phyloP scores from a whole-genome alignment of 2,888 invertebrate genomes.

The Sinhomidia bicolor region DNA sequence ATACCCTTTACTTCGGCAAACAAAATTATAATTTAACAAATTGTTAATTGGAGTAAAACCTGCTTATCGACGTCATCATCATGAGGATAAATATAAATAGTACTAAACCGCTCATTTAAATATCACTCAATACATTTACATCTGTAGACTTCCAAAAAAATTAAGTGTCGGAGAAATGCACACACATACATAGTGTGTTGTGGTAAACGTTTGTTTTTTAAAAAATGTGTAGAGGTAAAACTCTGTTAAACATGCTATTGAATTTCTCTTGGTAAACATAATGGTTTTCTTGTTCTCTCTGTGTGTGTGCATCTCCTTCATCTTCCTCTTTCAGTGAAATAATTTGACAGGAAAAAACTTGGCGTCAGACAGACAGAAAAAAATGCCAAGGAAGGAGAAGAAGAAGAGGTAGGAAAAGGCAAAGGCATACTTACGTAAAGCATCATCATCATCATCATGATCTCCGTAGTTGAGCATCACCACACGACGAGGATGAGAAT shows the following conservation, averaged over 20 bases:
- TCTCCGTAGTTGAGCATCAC: constrained; percentile 14
- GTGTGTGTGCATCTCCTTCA: constrained; percentile 11
- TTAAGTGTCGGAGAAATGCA: background rate
- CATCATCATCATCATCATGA: background rate
- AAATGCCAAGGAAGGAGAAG: background rate
- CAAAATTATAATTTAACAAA: constrained; percentile 4
- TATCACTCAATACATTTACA: background rate
- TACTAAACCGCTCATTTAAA: background rate
- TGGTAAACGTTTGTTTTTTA: too few species aligned
- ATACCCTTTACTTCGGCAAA: background rate
- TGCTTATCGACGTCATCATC: too few species aligned
- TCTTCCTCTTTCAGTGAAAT: constrained; percentile 61
- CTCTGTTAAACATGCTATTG: constrained; percentile 43
- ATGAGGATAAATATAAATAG: background rate
- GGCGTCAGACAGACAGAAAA: constrained; percentile 69
- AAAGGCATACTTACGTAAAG: background rate
- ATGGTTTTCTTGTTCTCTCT: constrained; percentile 41
- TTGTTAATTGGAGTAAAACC: constrained; percentile 35
- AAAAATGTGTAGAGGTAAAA: constrained; percentile 38
- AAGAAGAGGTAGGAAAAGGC: constrained; percentile 16
- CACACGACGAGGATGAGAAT: background rate
- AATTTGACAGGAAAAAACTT: constrained; percentile 72
- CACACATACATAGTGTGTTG: too few species aligned
- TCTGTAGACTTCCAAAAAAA: constrained; percentile 12
- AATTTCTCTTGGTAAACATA: constrained; percentile 46